These are phyloP conservation scores for Rallus crepitans DNA, from an alignment of 2,797 vertebrate species.

Conservation along the genomic window DNA sequence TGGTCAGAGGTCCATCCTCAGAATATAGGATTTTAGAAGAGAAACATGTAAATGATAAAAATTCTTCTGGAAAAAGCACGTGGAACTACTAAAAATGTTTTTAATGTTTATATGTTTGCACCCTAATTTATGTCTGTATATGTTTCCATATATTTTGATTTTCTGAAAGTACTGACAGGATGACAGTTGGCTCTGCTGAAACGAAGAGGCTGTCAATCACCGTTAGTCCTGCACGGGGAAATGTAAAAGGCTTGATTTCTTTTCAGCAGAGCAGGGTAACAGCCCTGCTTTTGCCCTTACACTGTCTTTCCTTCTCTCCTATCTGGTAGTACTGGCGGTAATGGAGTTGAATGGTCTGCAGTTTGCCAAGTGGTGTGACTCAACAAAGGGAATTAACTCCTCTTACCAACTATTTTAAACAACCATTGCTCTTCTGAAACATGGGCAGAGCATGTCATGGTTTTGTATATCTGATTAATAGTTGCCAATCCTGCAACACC, in stretches of 20 bases:
- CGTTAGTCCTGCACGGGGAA: background rate
- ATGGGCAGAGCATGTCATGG: background rate
- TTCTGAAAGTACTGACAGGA: background rate
- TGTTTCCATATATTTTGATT: background rate
- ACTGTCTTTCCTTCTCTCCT: background rate
- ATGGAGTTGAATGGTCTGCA: background rate
- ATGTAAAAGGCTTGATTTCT: background rate
- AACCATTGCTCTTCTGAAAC: background rate
- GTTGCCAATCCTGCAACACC: background rate
- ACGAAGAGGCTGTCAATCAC: background rate
- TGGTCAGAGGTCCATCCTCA: background rate
- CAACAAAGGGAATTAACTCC: background rate
- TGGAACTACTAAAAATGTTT: background rate
- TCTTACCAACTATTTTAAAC: background rate
- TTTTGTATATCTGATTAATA: background rate
- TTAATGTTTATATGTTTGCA: background rate
- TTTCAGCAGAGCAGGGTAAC: accelerated
- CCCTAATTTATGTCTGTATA: background rate
- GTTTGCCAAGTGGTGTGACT: background rate
- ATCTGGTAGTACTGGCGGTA: background rate
- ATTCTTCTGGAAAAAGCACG: too few relatives aligned
- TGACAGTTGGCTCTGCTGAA: background rate
- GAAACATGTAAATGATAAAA: background rate
- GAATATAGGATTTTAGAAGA: background rate
- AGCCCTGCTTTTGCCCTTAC: background rate